Evolutionary conservation across 2,888 invertebrate genomes (phyloP), one percentile per base, ranked within the genome.

Genomic region (Phlogophora meticulosa): DNA sequence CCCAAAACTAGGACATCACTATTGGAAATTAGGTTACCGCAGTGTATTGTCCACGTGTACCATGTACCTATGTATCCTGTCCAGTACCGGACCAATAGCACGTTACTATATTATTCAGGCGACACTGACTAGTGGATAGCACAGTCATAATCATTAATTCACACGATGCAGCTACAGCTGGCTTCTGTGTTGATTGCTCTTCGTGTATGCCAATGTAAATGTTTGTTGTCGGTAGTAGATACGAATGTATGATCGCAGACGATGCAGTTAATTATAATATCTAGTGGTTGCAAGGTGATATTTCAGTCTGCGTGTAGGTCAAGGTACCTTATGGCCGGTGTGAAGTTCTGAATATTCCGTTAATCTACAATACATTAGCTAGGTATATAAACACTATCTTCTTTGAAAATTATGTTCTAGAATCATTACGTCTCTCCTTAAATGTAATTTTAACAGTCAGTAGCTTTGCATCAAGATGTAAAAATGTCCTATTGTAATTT

Each of bases 61-160:
- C 36, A 46, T 52, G 48, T 22, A n/a, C n/a, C n/a, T n/a, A n/a
- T 46, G n/a, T 53, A 66, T 52, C 40, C 49, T 5, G 66, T 20
- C n/a, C 7, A 24, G 24, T 42, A 38, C 58, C 15, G 42, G 24
- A 17, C 56, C 53, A 49, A 78, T 73, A 72, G 72, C 64, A 52
- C 45, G 60, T 68, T 56, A 68, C 55, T 49, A 49, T 43, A 71
- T 78, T 75, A 83, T 78, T 78, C 76, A 73, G 60, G 51, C 55
- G 56, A 64, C 66, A 72, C 65, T 85, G 86, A 81, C 61, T 81
- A 81, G 63, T 80, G 83, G 82, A 78, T 77, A 74, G 81, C 69
- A 66, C 60, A 28, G 28, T 28, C 28, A 68, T 75, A 22, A 85
- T 88, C 81, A 87, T 86, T 89, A 87, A 89, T 89, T 89, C 85